Evolutionary conservation across 2,888 invertebrate species (phyloP), one percentile per base, ranked within the genome.

Genomic region (Drosophila nr. perissopoda): DNA sequence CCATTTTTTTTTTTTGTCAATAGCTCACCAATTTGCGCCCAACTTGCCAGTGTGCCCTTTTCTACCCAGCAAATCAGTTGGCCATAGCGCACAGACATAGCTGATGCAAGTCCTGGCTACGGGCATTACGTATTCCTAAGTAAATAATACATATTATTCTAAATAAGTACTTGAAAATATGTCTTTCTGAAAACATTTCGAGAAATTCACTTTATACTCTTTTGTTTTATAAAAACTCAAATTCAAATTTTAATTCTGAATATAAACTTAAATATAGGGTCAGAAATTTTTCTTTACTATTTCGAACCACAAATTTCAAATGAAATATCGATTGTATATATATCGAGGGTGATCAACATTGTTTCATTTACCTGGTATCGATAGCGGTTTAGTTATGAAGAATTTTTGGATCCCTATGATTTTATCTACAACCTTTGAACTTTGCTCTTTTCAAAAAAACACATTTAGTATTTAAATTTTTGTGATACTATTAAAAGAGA

Each of bases 11-110:
- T 25, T 11, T 2, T 36, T 10, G 10, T 16, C 58, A 33, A 48
- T 31, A 60, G 16, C 56, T 64, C 54, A 56, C 64, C 69, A 74
- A 66, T 79, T 56, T 74, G 51, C 65, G 34, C n/a, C 16, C 34
- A 40, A 66, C 36, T 72, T 49, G 46, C 5, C 48, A 52, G 70
- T 76, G 62, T 60, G 62, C 51, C 31, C 61, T 36, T 59, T 54
- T 27, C 52, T 58, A 46, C 58, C 54, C 31, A 40, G 73, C 36
- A 42, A 38, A 73, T 75, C 52, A 46, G 27, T n/a, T 34, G 31
- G 11, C 31, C 57, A 52, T 34, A 40, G 56, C 54, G 54, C 34
- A 42, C 21, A 51, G 42, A 33, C 51, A 51, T 40, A 61, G 29
- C 51, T 73, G 7, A 29, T 27, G 40, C 49, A 42, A 33, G 18